Evolutionary conservation across 1,140 invertebrate genomes (phyloP), one percentile per base, ranked within the genome.

Genomic region (Trichonephila clavipes): DNA sequence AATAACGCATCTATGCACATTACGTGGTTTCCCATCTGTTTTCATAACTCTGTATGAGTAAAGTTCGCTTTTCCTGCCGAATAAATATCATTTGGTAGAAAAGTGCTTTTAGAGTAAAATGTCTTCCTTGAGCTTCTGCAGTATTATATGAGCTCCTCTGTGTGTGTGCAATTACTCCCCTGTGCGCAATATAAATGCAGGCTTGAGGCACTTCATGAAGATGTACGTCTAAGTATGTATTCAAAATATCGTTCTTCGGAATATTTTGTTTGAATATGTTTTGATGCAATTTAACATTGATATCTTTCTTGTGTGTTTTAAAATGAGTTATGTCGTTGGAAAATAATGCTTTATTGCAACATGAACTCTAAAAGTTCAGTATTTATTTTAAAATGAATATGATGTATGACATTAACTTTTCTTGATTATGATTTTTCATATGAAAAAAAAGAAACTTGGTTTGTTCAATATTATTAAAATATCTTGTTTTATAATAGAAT

Each of bases 51-150:
- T 19, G 34, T 77, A 77, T 77, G 72, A 77, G 24, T 77, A 40
- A 77, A 77, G 24, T 34, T 77, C 72, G 18, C 72, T 40, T 77
- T 77, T 77, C 72, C 72, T 77, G 14, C 72, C 28, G 83, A 59
- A 85, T 85, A 85, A 85, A 85, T 85, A 85, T 85, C 83, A 85
- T 85, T 85, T 59, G 21, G 83, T 59, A 85, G 83, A 28, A 61
- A 85, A 85, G 51, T 85, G 44, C 83, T 61, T 85, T 77, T 85
- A 85, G 21, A 59, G 58, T 85, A 85, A 85, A 85, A 85, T 61
- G 34, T 85, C 44, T 85, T 61, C 83, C 12, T 14, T 28, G 18
- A 21, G 58, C 83, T 24, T 16, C 44, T 61, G 8, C 58, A 14
- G 83, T 61, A 51, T 85, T 51, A 85, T 85, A 85, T 59, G 58